Base-by-base conservation (phyloP, 2,888 invertebrate species). In the Heteromurus nitidus region DNA sequence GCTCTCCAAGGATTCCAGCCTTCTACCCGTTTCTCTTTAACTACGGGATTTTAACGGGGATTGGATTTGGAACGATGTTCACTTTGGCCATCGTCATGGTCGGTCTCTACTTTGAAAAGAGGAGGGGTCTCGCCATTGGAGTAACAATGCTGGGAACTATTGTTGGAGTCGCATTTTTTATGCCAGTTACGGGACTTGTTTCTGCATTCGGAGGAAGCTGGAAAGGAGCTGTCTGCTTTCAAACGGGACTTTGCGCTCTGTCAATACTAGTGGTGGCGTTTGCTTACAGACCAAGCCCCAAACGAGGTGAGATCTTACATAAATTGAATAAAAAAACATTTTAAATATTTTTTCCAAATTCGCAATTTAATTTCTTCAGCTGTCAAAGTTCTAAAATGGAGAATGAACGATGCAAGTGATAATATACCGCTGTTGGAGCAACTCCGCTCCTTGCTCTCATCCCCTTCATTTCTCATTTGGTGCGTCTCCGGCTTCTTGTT, bases 131-230 rank as follows among this genome's bases (percentile, higher is more conserved):
- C 72, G 98, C 99, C 0, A 98, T 98, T 0, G 98, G 98, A 1
- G 93, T 99, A 69, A 96, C 97, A 0, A 94, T 98, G 1, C 97
- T 98, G 88, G 99, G 99, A 26, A 97, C 98, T 0, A 99, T 99
- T 7, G 95, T 97, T 20, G 97, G 97, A 13, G 95, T 95, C 9
- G 95, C 97, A 88, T 90, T 95, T 1, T 93, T 98, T 88, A 94
- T 96, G 0, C 96, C 96, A 0, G 89, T 97, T 3, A 77, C 67
- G 16, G 53, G 77, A 3, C 22, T 9, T 11, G 64, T 81, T 31
- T 36, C n/a, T n/a, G n/a, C n/a, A n/a, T n/a, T 80, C n/a, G 20
- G 58, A 3, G 0, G 47, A n/a, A 94, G 93, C 9, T 98, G 98
- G 98, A 91, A 93, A 81, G 90, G 90, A 28, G 93, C 96, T 0